Base-by-base conservation (phyloP, 2,113 vertebrate species). In the Thunnus thynnus region DNA sequence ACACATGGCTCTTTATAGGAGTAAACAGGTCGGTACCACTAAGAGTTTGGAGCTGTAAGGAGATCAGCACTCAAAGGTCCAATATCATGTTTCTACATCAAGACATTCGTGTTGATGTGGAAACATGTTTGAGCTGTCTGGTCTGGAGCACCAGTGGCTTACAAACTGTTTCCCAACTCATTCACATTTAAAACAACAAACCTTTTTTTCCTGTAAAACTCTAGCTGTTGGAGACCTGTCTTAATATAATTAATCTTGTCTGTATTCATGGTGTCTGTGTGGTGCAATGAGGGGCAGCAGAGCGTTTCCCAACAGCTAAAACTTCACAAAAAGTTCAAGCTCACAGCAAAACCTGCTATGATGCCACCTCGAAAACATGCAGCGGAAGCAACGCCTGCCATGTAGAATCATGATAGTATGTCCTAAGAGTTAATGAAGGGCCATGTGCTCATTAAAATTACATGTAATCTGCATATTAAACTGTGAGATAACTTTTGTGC, bases 41-140 rank as follows among this genome's bases (percentile, higher is more conserved):
- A 27, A 6, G 65, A 4, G 50, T 73, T 54, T 61, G n/a, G 76
- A 69, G 3, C 67, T 36, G 36, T 89, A 88, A 90, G 83, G 64
- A 72, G 90, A 87, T 90, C 72, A 91, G 55, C 58, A 9, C 10
- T 22, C 17, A 58, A 22, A 36, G 72, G 52, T 48, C n/a, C 5
- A 64, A 64, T 13, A 32, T 32, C 27, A 20, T 10, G 58, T 75
- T 70, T 46, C 32, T 65, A 44, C 41, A 55, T 48, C 36, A 17
- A 58, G 32, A 63, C 51, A 57, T 63, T 41, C 7, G 9, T 41
- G 68, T 46, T 41, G 17, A 47, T 7, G 69, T 18, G 1, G 52
- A 50, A 65, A 57, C 54, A 30, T 56, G 55, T 54, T 44, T 62
- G 64, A 72, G 54, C 20, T 17, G 22, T 3, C 52, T 55, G 50